These are phyloP conservation scores for Pangasius krempfi DNA, from an alignment of 2,797 vertebrate species.

Conservation along the genomic window DNA sequence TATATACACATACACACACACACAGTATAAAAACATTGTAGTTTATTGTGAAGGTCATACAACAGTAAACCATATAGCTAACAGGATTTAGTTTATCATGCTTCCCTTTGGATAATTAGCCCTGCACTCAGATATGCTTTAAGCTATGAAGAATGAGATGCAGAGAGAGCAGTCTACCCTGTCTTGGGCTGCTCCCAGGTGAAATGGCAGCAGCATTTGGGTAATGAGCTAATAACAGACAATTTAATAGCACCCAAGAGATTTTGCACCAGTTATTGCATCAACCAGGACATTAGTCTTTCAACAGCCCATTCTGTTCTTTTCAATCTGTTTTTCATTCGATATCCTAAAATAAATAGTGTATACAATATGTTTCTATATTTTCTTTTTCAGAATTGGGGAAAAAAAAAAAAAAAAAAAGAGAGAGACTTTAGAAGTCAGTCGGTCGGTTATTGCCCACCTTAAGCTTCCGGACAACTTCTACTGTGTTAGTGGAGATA, in stretches of 20 bases:
- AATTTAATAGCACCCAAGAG: constrained; percentile 40
- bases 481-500: neutral
- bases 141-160: constrained; percentile 7
- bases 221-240: constrained; percentile 45
- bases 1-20: neutral
- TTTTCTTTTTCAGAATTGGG: neutral
- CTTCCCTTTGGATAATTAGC: constrained; percentile 5
- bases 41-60: constrained; percentile 13
- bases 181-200: constrained; percentile 31
- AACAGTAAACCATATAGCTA: constrained; percentile 14
- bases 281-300: constrained; percentile 19
- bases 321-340: neutral
- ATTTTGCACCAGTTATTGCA: constrained; percentile 8
- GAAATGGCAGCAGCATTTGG: constrained; percentile 34
- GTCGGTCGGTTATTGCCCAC: neutral
- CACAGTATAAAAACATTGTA: neutral
- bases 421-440: neutral
- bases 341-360: neutral
- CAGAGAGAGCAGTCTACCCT: constrained; percentile 23
- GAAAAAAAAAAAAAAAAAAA: too few relatives aligned
- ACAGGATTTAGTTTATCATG: neutral
- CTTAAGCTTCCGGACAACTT: neutral
- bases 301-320: neutral
- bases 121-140: constrained; percentile 11
- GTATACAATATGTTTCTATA: neutral